Base-by-base conservation (phyloP, 2,888 invertebrate species). In the Epinotia nisella region DNA sequence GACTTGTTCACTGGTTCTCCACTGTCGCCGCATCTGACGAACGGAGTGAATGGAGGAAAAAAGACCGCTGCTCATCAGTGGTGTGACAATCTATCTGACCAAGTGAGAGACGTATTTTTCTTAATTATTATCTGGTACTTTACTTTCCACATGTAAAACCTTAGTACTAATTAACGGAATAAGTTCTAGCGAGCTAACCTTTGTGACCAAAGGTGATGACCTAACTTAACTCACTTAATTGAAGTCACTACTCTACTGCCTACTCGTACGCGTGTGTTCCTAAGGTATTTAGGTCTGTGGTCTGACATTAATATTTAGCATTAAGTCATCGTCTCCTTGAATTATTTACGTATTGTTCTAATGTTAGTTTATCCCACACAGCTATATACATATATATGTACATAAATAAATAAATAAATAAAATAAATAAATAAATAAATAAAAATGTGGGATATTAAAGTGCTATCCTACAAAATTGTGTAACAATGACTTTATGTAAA, bases 61-160 rank as follows among this genome's bases (percentile, higher is more conserved):
- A 94, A 95, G 85, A 93, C 93, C 53, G 87, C 90, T 56, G 94
- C 95, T 65, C 94, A 94, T 83, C 92, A 91, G 79, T 94, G 95
- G 94, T 94, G 94, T 79, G 94, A 94, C 82, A 95, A 94, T 81
- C 88, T 95, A 76, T 94, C 94, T 53, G 95, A 95, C 83, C 95
- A 95, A 94, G 95, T 95, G 93, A 94, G 90, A 73, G 71, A 74
- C 61, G 19, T 71, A 56, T 58, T 66, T 61, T 49, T 53, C 13
- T 65, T 51, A 49, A 66, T 10, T 55, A 39, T n/a, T 17, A 39
- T 51, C 41, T 9, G 35, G 7, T 35, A 9, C 9, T 35, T 35
- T 9, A 35, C 35, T 35, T 35, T 1, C 35, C 9, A 35, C 9
- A 9, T 35, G 9, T 35, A 35, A 9, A 35, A 35, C 9, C 1